These are phyloP conservation scores for Diplazon laetatorius DNA, from an alignment of 2,888 invertebrate species.

Conservation along the genomic window DNA sequence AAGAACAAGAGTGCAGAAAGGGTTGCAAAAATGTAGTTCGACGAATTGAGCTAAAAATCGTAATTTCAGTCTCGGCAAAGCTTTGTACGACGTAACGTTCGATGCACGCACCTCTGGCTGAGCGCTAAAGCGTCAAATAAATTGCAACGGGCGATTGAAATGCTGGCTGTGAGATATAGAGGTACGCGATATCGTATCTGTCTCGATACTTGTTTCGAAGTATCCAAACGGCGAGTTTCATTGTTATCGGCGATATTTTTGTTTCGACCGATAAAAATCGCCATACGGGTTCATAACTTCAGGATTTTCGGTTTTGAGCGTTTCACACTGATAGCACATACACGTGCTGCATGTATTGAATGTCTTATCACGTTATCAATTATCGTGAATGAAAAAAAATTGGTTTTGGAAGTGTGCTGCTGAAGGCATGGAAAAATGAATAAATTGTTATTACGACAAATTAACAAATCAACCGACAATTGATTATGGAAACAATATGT, in stretches of 20 bases:
- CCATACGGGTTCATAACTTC: slow-evolving; percentile 18
- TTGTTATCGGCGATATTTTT: slow-evolving; percentile 7
- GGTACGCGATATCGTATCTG: not conserved
- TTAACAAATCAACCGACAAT: too few relatives aligned
- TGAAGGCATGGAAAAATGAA: too few relatives aligned
- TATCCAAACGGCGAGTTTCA: slow-evolving; percentile 27
- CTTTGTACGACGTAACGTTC: not conserved
- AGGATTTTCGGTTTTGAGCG: not conserved
- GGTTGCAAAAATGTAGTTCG: slow-evolving; percentile 67
- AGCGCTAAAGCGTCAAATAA: too few relatives aligned
- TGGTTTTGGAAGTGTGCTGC: too few relatives aligned
- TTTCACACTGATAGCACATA: not conserved
- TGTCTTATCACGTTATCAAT: too few relatives aligned
- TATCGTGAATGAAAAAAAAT: too few relatives aligned
- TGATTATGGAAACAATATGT: too few relatives aligned
- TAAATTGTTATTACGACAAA: too few relatives aligned
- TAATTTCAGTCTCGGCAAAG: slow-evolving; percentile 60
- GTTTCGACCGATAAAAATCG: slow-evolving; percentile 8
- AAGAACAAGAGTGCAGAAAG: slow-evolving; percentile 65
- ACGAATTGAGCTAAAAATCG: slow-evolving; percentile 71
- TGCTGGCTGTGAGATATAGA: not conserved
- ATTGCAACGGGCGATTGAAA: not conserved
- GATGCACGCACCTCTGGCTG: not conserved
- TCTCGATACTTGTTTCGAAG: not conserved
- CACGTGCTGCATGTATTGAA: too few relatives aligned